Evolutionary conservation across 1,140 invertebrate genomes (phyloP).

Genomic region (Lepidurus couesii): DNA sequence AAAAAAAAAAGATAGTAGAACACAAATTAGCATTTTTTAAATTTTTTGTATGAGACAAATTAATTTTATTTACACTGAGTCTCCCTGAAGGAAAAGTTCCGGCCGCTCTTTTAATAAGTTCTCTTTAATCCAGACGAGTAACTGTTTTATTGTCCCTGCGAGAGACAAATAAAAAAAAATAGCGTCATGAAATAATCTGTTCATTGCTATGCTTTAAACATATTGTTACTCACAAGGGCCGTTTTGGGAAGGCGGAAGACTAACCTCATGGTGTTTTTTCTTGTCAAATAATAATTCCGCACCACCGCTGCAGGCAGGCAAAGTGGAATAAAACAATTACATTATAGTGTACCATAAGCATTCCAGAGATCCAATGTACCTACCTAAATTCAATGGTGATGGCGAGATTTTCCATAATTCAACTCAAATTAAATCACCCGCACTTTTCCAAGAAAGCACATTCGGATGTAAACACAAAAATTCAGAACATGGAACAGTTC

Average conservation of each 20-base stretch:
- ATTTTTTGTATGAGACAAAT: constrained; percentile 36
- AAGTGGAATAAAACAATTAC: neutral
- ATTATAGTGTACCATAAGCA: neutral
- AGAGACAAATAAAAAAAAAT: constrained; percentile 36
- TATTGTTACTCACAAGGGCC: constrained; percentile 24
- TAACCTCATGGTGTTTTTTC: constrained; percentile 63
- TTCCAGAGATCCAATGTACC: neutral
- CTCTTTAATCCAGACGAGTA: constrained; percentile 75
- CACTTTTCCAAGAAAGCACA: neutral
- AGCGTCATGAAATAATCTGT: neutral
- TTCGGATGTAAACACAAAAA: neutral
- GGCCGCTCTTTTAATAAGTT: constrained; percentile 77
- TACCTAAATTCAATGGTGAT: neutral
- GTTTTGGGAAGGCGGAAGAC: constrained; percentile 48
- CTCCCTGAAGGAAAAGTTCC: constrained; percentile 82
- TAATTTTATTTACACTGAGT: constrained; percentile 58
- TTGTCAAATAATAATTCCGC: constrained; percentile 81
- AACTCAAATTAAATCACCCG: neutral
- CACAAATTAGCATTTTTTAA: neutral
- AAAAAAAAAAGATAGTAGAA: neutral
- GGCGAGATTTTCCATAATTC: neutral
- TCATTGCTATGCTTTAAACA: neutral
- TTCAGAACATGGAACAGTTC: no score
- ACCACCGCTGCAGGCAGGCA: constrained; percentile 62
- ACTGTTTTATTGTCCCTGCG: constrained; percentile 64